Conservation (phyloP, 2,888 invertebrate genomes). For the Drepanosiphum platanoidis region DNA sequence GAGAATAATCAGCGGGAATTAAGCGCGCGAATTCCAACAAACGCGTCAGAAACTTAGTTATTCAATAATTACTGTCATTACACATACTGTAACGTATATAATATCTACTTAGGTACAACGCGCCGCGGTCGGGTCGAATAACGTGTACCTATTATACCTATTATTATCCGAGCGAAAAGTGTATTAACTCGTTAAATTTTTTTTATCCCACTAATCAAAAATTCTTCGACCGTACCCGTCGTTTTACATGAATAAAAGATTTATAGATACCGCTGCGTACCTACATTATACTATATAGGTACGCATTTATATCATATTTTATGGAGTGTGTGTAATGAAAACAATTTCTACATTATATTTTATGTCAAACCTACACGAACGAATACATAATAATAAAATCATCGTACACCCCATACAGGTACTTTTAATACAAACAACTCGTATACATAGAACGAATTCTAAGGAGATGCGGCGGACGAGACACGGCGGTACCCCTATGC, state of each 20-base stretch:
- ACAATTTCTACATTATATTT: not conserved
- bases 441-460: not conserved
- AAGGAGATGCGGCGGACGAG: not conserved
- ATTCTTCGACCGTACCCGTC: not conserved
- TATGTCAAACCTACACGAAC: not conserved
- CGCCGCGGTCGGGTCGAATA: not conserved
- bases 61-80: slow-evolving; percentile 1
- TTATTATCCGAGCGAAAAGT: not conserved
- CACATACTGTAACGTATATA: no score
- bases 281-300: no score
- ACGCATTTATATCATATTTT: not conserved
- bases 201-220: not conserved
- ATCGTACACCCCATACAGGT: not conserved
- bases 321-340: not conserved
- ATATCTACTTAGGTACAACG: no score
- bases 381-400: not conserved
- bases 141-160: not conserved
- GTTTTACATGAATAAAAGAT: not conserved
- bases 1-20: not conserved
- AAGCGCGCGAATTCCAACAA: not conserved
- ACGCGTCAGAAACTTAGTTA: not conserved
- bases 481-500: not conserved
- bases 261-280: no score
- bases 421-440: not conserved
- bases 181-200: not conserved